Evolutionary conservation across 1,140 invertebrate species (phyloP), one percentile per base, ranked within the genome.

Genomic region (Sarcophaga bullata): DNA sequence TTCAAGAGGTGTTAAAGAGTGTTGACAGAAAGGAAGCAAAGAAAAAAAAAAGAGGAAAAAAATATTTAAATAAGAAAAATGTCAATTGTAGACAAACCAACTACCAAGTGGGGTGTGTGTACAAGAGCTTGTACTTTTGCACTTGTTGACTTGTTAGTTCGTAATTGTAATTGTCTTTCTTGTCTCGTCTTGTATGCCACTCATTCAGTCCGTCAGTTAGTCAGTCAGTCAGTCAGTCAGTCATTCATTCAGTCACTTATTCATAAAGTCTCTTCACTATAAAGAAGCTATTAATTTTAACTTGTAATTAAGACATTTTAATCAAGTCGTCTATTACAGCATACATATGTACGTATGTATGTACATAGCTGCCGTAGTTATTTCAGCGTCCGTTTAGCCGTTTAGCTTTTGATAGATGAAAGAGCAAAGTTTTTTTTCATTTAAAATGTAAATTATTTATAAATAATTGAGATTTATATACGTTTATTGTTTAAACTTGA

Each of bases 361-460:
- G 4, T 37, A 37, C 25, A 37, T 37, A 37, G 25, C 25, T 4
- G 25, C 25, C 1, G 25, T 37, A 37, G 25, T 37, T 37, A 37
- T 37, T 37, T 37, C 25, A 37, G 4, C 1, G 25, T 37, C 25
- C 25, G 25, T 37, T 37, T 4, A 37, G 25, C 25, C 25, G 25
- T 37, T 37, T 37, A 37, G 25, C 25, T 37, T 37, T 37, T 68
- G 62, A 68, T 58, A 25, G 11, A 58, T n/a, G 15, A 73, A 73
- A 73, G 8, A 10, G 68, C n/a, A 75, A 75, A 75, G 4, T 75
- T 75, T 75, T n/a, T 1, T 37, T 37, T 48, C 8, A 75, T 75
- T 75, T 47, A 48, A 47, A 47, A 75, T 75, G 73, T n/a, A 75
- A 75, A 75, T 75, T 75, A 75, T 75, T 75, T 75, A 48, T 75